Conservation (phyloP, 2,888 invertebrate species). For the Bellardia pandia region DNA sequence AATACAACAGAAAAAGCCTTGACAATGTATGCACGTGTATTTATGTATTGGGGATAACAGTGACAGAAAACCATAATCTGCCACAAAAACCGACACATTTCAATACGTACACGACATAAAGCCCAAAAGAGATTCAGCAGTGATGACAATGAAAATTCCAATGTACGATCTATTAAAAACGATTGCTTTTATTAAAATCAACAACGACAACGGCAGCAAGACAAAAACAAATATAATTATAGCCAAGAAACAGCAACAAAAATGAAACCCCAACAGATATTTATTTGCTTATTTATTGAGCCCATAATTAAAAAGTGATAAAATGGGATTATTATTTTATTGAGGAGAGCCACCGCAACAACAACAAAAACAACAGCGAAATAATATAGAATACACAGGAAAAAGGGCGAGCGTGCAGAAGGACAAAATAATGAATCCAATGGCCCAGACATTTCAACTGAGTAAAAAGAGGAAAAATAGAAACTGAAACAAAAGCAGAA, state of each 20-base stretch:
- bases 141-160: constrained; percentile 38
- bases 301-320: constrained; percentile 56
- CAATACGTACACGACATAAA: constrained; percentile 1
- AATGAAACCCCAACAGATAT: background rate
- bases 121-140: background rate
- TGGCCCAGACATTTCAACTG: background rate
- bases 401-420: background rate
- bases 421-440: background rate
- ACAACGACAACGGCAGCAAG: constrained; percentile 10
- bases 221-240: background rate
- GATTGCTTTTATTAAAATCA: constrained; percentile 57
- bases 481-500: background rate
- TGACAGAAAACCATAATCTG: background rate
- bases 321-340: constrained; percentile 49
- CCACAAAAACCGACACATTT: constrained; percentile 31
- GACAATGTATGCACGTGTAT: too few species aligned
- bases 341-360: background rate
- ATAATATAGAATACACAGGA: background rate
- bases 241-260: background rate
- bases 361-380: constrained; percentile 4
- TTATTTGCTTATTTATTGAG: background rate
- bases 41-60: too few species aligned
- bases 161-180: constrained; percentile 19
- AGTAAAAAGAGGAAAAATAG: background rate
- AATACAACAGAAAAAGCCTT: background rate